Base-by-base conservation (phyloP, 2,888 invertebrate genomes). In the Apocheima hispidaria region DNA sequence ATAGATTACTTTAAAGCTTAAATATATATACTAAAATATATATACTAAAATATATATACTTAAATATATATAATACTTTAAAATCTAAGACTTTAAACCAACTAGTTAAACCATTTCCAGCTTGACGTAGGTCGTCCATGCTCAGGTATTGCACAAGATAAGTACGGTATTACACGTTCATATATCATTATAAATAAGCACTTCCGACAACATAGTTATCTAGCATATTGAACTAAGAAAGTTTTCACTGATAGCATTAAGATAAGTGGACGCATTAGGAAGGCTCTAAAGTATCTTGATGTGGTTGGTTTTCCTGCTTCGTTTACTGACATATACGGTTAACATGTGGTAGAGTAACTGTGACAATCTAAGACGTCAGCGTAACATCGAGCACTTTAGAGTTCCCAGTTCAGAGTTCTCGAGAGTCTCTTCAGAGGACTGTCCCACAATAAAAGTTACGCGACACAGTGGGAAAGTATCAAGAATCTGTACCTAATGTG, bases 251-350 rank as follows among this genome's bases (percentile, higher is more conserved):
- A 81, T 77, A 80, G 75, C 74, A 75, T 73, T 73, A 73, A 82
- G 81, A 81, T 86, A 82, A 77, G 68, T 75, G 70, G 72, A 75
- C 79, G 81, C 80, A 79, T 82, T 83, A 79, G 73, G 73, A 72
- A 70, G 69, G 71, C 70, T 76, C 76, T 79, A 75, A 77, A 79
- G 75, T 79, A 12, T 30, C 18, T 46, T 12, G 78, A 81, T 79
- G 73, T 64, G 72, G 70, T 77, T 64, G 53, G 72, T 79, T 79
- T 81, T 82, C 77, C 77, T 76, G 72, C 74, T 77, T 83, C 50
- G 38, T 26, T 16, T 36, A 12, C 16, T 50, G 46, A 30, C 46
- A 30, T 16, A 18, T 16, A 28, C 10, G 28, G 26, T 38, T 38
- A 38, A 18, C 74, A 73, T 52, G 50, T 51, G 10, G 20, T 41